A percentile compares a stretch with the other conserved stretches of the same genome.
Conservation (phyloP, 2,797 vertebrate species). For the Champsocephalus esox region DNA sequence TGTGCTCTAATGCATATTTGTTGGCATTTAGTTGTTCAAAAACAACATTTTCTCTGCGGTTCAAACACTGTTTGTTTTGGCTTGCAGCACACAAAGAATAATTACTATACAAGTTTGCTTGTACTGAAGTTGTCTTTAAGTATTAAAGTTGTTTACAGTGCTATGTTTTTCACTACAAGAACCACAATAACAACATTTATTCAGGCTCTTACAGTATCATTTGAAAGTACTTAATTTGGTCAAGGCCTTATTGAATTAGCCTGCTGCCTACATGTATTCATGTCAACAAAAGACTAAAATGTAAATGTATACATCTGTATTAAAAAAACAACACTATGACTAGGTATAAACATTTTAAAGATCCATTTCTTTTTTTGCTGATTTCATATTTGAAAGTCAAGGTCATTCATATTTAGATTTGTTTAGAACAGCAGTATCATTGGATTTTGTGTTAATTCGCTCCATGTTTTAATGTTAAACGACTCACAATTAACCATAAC, state of each 20-base stretch:
- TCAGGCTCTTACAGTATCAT: too few species aligned
- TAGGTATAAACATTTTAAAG: neutral
- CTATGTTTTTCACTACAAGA: too few species aligned
- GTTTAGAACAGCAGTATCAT: neutral
- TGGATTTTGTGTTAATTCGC: neutral
- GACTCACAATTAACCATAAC: neutral
- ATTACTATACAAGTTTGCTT: too few species aligned
- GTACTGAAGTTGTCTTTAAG: too few species aligned
- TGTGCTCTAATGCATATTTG: neutral
- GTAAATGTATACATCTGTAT: too few species aligned
- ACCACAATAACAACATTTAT: too few species aligned
- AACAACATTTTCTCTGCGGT: neutral
- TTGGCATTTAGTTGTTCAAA: neutral
- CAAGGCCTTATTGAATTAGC: too few species aligned
- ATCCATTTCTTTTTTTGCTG: neutral
- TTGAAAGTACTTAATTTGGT: too few species aligned
- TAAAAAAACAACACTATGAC: too few species aligned
- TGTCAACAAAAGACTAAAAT: too few species aligned
- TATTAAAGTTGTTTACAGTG: too few species aligned
- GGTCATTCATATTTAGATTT: neutral
- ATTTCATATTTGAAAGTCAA: neutral
- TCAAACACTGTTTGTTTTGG: neutral
- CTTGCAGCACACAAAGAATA: neutral
- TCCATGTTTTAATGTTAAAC: neutral
- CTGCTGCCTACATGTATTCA: too few species aligned